Conservation (phyloP, 2,888 invertebrate genomes). For the Shargacucullia verbasci region DNA sequence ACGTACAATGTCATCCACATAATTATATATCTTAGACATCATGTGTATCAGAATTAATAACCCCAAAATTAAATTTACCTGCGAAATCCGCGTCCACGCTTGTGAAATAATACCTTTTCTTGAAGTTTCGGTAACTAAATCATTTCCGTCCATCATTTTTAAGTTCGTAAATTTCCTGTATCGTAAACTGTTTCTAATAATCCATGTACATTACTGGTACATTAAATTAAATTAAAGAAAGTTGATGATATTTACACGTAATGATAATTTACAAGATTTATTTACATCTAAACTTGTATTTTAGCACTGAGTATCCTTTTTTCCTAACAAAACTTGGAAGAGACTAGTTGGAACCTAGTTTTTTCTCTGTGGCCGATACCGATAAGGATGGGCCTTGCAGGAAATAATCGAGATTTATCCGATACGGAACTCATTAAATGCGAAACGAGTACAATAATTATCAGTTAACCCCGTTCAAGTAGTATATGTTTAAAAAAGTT, state of each 20-base stretch:
- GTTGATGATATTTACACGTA: slow-evolving; percentile 51
- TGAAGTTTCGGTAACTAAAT: slow-evolving; percentile 89
- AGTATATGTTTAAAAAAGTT: too few relatives aligned
- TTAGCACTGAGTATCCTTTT: slow-evolving; percentile 27
- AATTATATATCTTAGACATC: slow-evolving; percentile 5
- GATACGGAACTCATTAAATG: too few relatives aligned
- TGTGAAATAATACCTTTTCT: slow-evolving; percentile 91
- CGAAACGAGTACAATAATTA: too few relatives aligned
- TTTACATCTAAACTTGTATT: slow-evolving; percentile 49
- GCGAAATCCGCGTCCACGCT: slow-evolving; percentile 91
- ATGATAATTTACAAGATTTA: slow-evolving; percentile 46
- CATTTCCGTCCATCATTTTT: slow-evolving; percentile 92
- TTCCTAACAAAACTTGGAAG: slow-evolving; percentile 43
- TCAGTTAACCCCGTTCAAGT: too few relatives aligned
- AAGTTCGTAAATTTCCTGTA: slow-evolving; percentile 63
- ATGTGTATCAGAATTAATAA: slow-evolving; percentile 16
- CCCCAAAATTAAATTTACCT: slow-evolving; percentile 80
- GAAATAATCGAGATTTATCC: slow-evolving; percentile 14
- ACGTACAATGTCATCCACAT: slow-evolving; percentile 27
- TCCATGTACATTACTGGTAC: slow-evolving; percentile 64
- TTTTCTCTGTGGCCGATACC: slow-evolving; percentile 36
- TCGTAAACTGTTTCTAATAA: slow-evolving; percentile 50
- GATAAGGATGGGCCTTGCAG: slow-evolving; percentile 29
- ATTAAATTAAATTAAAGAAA: slow-evolving; percentile 29
- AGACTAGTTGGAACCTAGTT: slow-evolving; percentile 55